Evolutionary conservation across 2,888 invertebrate species (phyloP).

Genomic region (Leucophenga maculata): DNA sequence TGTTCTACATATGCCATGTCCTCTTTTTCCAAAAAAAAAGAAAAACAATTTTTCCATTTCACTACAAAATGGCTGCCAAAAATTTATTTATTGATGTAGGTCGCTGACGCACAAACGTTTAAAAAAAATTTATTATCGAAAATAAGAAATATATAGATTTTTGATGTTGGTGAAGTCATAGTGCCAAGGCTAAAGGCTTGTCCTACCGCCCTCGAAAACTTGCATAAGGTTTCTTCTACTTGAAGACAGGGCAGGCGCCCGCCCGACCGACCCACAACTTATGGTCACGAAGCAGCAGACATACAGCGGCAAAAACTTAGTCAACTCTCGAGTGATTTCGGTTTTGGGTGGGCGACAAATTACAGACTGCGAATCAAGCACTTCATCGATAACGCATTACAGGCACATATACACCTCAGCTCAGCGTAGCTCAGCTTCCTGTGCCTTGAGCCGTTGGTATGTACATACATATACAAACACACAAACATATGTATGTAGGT

Average conservation of each 20-base stretch:
- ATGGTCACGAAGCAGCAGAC: neutral
- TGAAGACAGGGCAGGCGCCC: neutral
- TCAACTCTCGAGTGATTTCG: too few species aligned
- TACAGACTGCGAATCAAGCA: constrained; percentile 42
- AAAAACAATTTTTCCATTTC: too few species aligned
- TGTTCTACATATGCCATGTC: too few species aligned
- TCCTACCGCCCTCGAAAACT: neutral
- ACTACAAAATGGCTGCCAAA: too few species aligned
- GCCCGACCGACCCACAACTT: neutral
- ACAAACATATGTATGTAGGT: neutral
- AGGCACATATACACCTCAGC: constrained; percentile 7
- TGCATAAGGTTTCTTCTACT: constrained; percentile 15
- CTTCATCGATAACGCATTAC: constrained; percentile 38
- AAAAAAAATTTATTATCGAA: too few species aligned
- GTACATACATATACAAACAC: constrained; percentile 13
- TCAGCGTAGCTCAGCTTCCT: neutral
- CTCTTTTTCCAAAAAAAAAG: too few species aligned
- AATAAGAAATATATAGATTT: too few species aligned
- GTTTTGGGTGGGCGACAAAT: constrained; percentile 46
- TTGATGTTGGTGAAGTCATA: too few species aligned
- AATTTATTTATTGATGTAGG: too few species aligned
- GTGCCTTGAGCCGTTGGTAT: neutral
- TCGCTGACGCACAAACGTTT: too few species aligned
- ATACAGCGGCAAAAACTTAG: neutral
- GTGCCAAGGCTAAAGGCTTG: too few species aligned